Evolutionary conservation across 1,140 invertebrate species (phyloP).

Genomic region (Anoplolepis gracilipes): DNA sequence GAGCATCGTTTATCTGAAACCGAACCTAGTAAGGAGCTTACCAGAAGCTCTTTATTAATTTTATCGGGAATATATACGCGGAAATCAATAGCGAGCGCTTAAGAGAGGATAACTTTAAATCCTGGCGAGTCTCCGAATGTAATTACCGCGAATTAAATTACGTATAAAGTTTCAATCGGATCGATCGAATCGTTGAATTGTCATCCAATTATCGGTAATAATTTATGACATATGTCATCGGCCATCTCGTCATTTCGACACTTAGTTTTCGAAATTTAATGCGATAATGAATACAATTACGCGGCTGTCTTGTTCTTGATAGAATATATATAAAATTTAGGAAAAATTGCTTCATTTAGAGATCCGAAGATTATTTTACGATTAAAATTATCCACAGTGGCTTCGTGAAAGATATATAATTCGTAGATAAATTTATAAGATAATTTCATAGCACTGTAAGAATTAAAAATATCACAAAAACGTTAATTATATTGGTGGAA

Average conservation of each 20-base stretch:
- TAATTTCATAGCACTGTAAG: neutral
- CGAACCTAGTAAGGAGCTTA: constrained; percentile 74
- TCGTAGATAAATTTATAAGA: neutral
- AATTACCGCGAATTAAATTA: constrained; percentile 67
- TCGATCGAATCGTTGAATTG: constrained; percentile 54
- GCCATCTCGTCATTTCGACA: constrained; percentile 40
- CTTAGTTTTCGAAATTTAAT: neutral
- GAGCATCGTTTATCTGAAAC: constrained; percentile 67
- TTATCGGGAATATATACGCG: constrained; percentile 75
- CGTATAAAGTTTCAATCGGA: constrained; percentile 49
- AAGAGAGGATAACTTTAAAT: constrained; percentile 68
- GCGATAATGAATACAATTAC: constrained; percentile 9
- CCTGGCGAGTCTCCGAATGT: constrained; percentile 52
- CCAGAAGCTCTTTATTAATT: constrained; percentile 78
- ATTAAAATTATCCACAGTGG: neutral
- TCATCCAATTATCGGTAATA: constrained; percentile 63
- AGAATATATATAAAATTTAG: neutral
- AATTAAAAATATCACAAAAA: neutral
- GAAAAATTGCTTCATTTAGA: neutral
- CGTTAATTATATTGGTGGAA: constrained; percentile 16
- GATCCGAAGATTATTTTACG: neutral
- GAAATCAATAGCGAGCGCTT: constrained; percentile 68
- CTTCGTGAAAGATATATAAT: neutral
- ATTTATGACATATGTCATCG: constrained; percentile 51
- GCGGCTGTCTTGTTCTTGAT: constrained; percentile 1